phyloP scores from a whole-genome alignment of 2,797 vertebrate genomes.

The Microchirus variegatus region DNA sequence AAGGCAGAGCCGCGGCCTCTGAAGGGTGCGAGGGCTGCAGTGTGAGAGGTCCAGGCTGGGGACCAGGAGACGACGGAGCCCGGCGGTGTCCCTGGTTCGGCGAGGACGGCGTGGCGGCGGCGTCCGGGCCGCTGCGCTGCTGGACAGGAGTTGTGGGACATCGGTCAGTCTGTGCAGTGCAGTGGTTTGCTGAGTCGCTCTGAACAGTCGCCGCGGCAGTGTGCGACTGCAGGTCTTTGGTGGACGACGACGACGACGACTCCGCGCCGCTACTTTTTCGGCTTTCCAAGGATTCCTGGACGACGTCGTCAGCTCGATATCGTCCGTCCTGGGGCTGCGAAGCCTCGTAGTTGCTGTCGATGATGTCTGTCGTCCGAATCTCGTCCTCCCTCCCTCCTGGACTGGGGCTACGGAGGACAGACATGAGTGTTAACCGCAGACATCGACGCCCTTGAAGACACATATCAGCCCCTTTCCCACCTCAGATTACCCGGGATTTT shows the following conservation, averaged over 20 bases:
- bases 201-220: conserved; percentile 3
- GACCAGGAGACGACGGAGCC: conserved; percentile 30
- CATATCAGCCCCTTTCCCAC: too few relatives aligned
- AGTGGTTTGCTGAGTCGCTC: conserved; percentile 41
- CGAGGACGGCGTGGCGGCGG: not conserved
- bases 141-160: conserved; percentile 20
- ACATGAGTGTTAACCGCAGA: conserved; percentile 7
- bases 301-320: not conserved
- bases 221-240: conserved; percentile 37
- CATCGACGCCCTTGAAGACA: too few relatives aligned
- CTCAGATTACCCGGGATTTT: too few relatives aligned
- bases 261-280: conserved; percentile 40
- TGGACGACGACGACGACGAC: conserved; percentile 5
- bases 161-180: conserved; percentile 30
- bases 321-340: conserved; percentile 50
- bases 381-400: conserved; percentile 70
- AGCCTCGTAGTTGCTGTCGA: conserved; percentile 63
- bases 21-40: conserved; percentile 27
- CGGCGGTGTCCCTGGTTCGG: conserved; percentile 39
- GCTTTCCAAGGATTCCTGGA: conserved; percentile 29
- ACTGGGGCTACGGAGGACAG: conserved; percentile 63
- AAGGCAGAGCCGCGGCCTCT: conserved; percentile 46
- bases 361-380: conserved; percentile 75
- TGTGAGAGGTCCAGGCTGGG: conserved; percentile 14
- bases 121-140: conserved; percentile 40